Conservation (phyloP, 2,797 vertebrate species). For the Sebastes cheni region DNA sequence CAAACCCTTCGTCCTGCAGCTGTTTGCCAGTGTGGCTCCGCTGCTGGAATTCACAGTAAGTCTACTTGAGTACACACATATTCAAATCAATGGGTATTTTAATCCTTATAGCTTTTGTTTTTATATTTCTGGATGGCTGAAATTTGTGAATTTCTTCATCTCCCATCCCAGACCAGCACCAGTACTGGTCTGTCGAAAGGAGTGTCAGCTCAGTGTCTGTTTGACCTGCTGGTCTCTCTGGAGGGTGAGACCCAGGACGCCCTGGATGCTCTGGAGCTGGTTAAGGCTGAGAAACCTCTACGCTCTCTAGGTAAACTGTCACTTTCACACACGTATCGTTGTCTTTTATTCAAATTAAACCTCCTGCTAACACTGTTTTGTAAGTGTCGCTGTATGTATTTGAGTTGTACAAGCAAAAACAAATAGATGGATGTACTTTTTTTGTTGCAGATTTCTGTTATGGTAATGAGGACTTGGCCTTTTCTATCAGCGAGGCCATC, state of each 20-base stretch:
- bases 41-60: slow-evolving; percentile 96
- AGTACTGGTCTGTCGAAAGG: slow-evolving; percentile 90
- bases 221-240: slow-evolving; percentile 94
- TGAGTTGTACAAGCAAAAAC: not conserved
- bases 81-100: not conserved
- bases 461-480: slow-evolving; percentile 96
- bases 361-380: not conserved
- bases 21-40: slow-evolving; percentile 97
- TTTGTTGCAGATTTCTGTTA: slow-evolving; percentile 94
- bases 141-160: not conserved
- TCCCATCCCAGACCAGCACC: slow-evolving; percentile 76
- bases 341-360: not conserved
- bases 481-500: slow-evolving; percentile 97
- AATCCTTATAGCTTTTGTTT: not conserved
- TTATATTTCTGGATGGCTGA: not conserved
- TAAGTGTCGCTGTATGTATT: not conserved
- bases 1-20: slow-evolving; percentile 95
- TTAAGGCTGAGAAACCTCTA: slow-evolving; percentile 97
- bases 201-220: slow-evolving; percentile 96
- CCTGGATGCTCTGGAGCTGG: slow-evolving; percentile 94
- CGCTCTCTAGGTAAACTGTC: slow-evolving; percentile 91
- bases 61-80: not conserved
- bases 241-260: slow-evolving; percentile 94
- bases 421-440: not conserved
- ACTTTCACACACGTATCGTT: not conserved